phyloP scores from a whole-genome alignment of 2,797 vertebrate genomes.

The Coilia nasus region DNA sequence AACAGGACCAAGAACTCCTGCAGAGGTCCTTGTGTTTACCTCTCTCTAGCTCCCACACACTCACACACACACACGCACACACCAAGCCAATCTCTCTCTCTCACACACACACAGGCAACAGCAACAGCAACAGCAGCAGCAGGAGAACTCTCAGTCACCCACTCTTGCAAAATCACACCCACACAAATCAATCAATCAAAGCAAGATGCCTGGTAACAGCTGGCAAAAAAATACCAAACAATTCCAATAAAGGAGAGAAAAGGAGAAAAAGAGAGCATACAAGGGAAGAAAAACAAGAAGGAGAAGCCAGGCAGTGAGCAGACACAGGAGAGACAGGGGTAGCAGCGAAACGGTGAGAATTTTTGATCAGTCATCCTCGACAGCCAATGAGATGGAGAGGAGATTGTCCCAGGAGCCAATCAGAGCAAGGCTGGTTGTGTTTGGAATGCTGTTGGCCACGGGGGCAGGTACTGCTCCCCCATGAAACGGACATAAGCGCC shows the following conservation, averaged over 20 bases:
- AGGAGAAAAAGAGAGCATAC: neutral
- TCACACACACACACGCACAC: neutral
- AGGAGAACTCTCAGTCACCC: slow-evolving; percentile 2
- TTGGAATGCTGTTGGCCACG: slow-evolving; percentile 62
- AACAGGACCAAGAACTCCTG: slow-evolving; percentile 10
- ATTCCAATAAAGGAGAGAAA: slow-evolving; percentile 21
- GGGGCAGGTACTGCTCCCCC: slow-evolving; percentile 29
- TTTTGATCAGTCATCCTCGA: slow-evolving; percentile 68
- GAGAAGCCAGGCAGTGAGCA: slow-evolving; percentile 53
- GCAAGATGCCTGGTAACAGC: neutral
- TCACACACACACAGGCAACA: neutral
- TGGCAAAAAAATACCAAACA: neutral
- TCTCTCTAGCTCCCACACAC: neutral
- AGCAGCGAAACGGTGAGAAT: slow-evolving; percentile 69
- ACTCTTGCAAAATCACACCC: neutral
- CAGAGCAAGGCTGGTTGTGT: slow-evolving; percentile 52
- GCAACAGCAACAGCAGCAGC: slow-evolving; percentile 36
- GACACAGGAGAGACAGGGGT: slow-evolving; percentile 50
- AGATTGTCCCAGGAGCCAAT: slow-evolving; percentile 68
- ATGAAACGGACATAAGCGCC: slow-evolving; percentile 16
- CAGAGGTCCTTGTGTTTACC: slow-evolving; percentile 25
- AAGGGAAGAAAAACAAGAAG: slow-evolving; percentile 45
- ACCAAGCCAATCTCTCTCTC: neutral
- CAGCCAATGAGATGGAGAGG: slow-evolving; percentile 77
- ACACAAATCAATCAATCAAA: neutral